These are phyloP conservation scores for Coptodon bakossiorum DNA, from an alignment of 2,113 vertebrate genomes.

Conservation along the genomic window DNA sequence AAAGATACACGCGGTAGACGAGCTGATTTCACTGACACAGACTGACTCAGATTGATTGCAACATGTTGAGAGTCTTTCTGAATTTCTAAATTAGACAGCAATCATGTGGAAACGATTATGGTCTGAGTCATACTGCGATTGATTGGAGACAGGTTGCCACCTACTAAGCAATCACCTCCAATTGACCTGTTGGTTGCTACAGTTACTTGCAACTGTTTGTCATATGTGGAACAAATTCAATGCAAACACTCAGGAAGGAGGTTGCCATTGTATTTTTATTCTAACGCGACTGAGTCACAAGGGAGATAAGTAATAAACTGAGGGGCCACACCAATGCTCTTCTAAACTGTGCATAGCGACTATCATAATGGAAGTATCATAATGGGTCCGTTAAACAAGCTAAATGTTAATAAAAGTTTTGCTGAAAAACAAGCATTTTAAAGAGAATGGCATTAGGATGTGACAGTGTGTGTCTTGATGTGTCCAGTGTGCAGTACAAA, in stretches of 20 bases:
- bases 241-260: background rate
- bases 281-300: background rate
- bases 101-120: background rate
- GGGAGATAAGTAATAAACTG: background rate
- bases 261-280: background rate
- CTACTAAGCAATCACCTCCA: background rate
- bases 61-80: background rate
- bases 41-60: background rate
- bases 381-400: background rate
- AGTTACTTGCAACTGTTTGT: background rate
- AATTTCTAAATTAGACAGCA: background rate
- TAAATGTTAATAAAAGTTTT: background rate
- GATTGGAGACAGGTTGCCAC: background rate
- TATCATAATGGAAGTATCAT: background rate
- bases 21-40: background rate
- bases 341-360: background rate
- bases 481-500: conserved; percentile 75
- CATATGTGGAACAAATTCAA: background rate
- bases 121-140: background rate
- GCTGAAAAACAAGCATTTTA: background rate
- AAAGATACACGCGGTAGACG: accelerated
- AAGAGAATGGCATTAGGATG: background rate
- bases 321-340: background rate
- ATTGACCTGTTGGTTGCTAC: background rate
- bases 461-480: background rate